Evolutionary conservation across 2,113 vertebrate genomes (phyloP), one percentile per base, ranked within the genome.

Genomic region (Pelecanus crispus): DNA sequence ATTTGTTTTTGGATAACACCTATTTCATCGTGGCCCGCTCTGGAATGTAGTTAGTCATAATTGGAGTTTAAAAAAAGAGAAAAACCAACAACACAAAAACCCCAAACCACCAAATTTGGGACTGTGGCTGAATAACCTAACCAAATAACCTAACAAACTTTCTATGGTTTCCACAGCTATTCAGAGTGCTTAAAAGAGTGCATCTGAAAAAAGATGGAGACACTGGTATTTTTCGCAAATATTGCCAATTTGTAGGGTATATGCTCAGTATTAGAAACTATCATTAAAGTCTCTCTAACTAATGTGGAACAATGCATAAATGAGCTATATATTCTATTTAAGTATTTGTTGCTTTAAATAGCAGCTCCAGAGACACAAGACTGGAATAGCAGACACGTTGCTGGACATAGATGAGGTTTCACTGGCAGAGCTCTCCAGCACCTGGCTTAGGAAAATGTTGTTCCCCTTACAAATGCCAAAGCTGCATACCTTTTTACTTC

Each of bases 291-390:
- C 42, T 73, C 9, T 36, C 15, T 42, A 42, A 81, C 77, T 84
- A 71, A 74, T 56, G 25, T 86, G 63, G 61, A 86, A 58, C 74
- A 91, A 29, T 47, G 92, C 42, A 78, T 90, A 88, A 88, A 90
- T 62, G 15, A 77, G 22, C 70, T 95, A 9, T 18, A 71, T 80
- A 66, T n/a, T 87, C 78, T 79, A 20, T 95, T 90, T 77, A 86
- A 78, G 59, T 52, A 36, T 81, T 93, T 81, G 40, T 67, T 63
- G 21, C 77, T 96, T 93, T 92, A 81, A 94, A 67, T 81, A 94
- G 82, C 44, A 75, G 52, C 44, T 91, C 34, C 28, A 72, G 49
- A 31, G 72, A 74, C n/a, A 13, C 40, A 87, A 44, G 56, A 63
- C 75, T 81, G 86, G 82, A 96, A 84, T 53, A 86, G 56, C 83